Evolutionary conservation across 2,888 invertebrate genomes (phyloP).

Genomic region (Mythimna loreyi): DNA sequence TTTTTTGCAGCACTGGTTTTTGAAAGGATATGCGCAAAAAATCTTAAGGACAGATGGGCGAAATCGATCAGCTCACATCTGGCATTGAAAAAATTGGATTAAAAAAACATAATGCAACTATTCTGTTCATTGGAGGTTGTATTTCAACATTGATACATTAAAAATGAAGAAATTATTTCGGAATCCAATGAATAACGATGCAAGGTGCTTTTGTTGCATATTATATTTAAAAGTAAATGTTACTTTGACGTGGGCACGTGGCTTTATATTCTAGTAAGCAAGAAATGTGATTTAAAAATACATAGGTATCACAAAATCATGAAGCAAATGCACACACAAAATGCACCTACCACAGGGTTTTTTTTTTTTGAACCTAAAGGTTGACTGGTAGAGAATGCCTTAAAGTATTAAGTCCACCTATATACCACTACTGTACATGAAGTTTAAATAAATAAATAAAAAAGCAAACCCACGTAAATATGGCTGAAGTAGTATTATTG

Average conservation of each 20-base stretch:
- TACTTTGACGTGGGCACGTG: neutral
- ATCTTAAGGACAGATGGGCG: constrained; percentile 25
- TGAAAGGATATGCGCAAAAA: constrained; percentile 47
- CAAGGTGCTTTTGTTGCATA: neutral
- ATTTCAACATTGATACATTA: constrained; percentile 33
- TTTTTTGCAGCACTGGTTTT: constrained; percentile 31
- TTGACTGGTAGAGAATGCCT: too few species aligned
- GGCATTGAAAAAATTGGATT: constrained; percentile 40
- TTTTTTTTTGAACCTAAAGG: too few species aligned
- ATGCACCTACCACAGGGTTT: too few species aligned
- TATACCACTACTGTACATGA: too few species aligned
- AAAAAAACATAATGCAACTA: constrained; percentile 11
- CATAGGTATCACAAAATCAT: neutral
- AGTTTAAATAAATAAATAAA: too few species aligned
- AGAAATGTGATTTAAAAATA: neutral
- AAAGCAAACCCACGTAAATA: too few species aligned
- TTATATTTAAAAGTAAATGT: neutral
- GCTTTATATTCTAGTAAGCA: neutral
- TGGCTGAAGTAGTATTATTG: neutral
- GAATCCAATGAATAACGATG: constrained; percentile 1
- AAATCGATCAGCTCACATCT: constrained; percentile 33
- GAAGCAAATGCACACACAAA: neutral
- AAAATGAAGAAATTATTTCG: constrained; percentile 22
- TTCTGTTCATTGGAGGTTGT: constrained; percentile 19
- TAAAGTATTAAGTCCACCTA: too few species aligned